Base-by-base conservation (phyloP, 2,113 vertebrate genomes). In the Alligator mississippiensis region DNA sequence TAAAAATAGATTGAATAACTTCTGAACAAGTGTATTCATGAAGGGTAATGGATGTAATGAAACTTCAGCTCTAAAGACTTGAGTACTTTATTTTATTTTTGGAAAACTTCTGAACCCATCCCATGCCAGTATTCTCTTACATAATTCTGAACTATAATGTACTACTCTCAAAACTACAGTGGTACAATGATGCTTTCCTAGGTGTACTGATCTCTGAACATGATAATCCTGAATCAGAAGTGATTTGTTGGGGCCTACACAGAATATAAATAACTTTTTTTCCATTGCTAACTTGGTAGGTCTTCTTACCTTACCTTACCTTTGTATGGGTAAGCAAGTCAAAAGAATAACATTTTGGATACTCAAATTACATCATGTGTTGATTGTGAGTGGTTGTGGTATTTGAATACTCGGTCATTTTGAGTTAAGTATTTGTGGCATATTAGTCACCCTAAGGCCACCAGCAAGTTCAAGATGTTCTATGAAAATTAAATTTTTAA, bases 361-460 rank as follows among this genome's bases (percentile, higher is more conserved):
- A n/a, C 75, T 9, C 12, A 7, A 87, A 68, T 0, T 1, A 4
- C 27, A 47, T 9, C 64, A 27, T 59, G 58, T 77, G 62, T 38
- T 0, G 0, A 79, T 38, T 77, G 57, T 74, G 80, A 38, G 54
- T 2, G 47, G 38, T 5, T 57, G 55, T 4, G 6, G 9, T 38
- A 68, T 6, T 19, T 81, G 63, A 21, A n/a, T 5, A 6, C 27
- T 9, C 4, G 76, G 3, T 2, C 19, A n/a, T 17, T 21, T 90
- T 25, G 27, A 59, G 5, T 1, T 34, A 21, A 79, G 14, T 74
- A 68, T 59, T 80, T 89, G 2, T 14, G 68, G 74, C 54, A 18
- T 22, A 74, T 90, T 89, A 86, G 18, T 47, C 78, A 15, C 75
- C 30, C 55, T 80, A 58, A 85, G 87, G 60, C 25, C 24, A 75